phyloP scores from a whole-genome alignment of 64 coral and sea anemone species.

The Anthopleura sola region DNA sequence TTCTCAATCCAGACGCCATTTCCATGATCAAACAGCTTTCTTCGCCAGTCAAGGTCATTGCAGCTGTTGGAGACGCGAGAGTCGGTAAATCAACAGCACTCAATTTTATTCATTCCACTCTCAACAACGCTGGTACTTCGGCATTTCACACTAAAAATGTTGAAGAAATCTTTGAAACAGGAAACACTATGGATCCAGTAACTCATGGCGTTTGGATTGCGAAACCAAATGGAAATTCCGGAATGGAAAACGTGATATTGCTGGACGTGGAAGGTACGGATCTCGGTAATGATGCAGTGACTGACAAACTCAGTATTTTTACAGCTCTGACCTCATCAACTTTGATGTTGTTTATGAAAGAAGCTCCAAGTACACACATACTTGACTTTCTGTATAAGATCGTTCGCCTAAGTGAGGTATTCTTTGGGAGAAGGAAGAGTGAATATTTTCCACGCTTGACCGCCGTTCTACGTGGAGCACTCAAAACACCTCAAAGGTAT shows the following conservation, averaged over 20 bases:
- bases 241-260: constrained; percentile 24
- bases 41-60: constrained; percentile 29
- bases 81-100: constrained; percentile 68
- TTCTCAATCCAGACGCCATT: constrained; percentile 25
- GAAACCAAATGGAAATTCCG: neutral
- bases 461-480: constrained; percentile 32
- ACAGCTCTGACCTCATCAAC: constrained; percentile 46
- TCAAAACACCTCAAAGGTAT: constrained; percentile 5
- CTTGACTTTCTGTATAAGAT: constrained; percentile 70
- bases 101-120: neutral
- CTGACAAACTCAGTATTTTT: constrained; percentile 67
- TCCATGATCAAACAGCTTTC: constrained; percentile 32
- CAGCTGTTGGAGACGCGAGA: constrained; percentile 59
- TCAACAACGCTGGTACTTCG: constrained; percentile 40
- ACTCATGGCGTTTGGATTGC: constrained; percentile 1
- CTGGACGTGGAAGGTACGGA: constrained; percentile 76
- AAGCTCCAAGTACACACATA: constrained; percentile 52
- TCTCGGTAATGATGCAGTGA: constrained; percentile 39
- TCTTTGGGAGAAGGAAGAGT: constrained; percentile 15
- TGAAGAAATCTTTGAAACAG: constrained; percentile 56
- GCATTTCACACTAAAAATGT: neutral
- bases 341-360: constrained; percentile 59
- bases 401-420: constrained; percentile 46
- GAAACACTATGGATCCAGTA: constrained; percentile 22
- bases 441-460: constrained; percentile 42